Conservation (phyloP, 2,113 vertebrate genomes). For the Gobiocypris rarus region DNA sequence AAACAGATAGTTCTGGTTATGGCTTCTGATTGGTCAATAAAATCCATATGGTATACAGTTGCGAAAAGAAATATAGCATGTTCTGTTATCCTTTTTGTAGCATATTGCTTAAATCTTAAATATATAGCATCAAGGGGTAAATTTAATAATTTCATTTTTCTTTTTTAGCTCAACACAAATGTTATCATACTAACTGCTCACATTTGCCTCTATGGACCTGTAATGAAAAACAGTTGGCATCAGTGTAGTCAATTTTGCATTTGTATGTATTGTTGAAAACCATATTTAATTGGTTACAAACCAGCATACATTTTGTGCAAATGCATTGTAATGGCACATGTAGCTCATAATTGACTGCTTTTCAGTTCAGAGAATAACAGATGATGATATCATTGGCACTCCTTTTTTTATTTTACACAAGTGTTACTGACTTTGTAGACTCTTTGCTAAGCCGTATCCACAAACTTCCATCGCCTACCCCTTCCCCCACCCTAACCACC, state of each 20-base stretch:
- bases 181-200: no score
- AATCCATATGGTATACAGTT: no score
- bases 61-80: no score
- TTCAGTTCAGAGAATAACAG: not conserved
- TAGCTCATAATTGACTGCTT: not conserved
- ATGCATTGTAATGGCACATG: not conserved
- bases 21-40: not conserved
- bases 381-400: conserved; percentile 3
- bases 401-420: conserved; percentile 20
- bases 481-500: conserved; percentile 66
- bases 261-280: not conserved
- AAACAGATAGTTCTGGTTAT: not conserved
- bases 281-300: not conserved
- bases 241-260: not conserved
- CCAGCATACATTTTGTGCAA: not conserved
- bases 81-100: no score
- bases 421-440: conserved; percentile 22
- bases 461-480: conserved; percentile 78
- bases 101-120: no score
- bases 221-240: not conserved
- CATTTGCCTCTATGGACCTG: no score
- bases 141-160: no score
- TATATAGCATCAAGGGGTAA: no score
- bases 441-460: conserved; percentile 69
- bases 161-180: no score